Base-by-base conservation (phyloP, 2,888 invertebrate species). In the Lottia scabra region DNA sequence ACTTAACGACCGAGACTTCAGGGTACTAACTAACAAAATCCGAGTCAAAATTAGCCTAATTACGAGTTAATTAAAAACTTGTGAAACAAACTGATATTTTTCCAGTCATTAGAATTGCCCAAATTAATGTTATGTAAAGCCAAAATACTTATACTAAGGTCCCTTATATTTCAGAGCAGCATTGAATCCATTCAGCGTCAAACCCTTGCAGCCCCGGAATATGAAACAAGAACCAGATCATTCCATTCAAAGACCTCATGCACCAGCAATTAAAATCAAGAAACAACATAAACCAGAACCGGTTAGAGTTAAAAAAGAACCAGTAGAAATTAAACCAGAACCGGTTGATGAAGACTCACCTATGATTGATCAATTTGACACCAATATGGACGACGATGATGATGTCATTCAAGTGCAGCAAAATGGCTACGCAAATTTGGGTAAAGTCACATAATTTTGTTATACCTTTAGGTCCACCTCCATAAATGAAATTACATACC, bases 101-200 rank as follows among this genome's bases (percentile, higher is more conserved):
- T n/a, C n/a, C n/a, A n/a, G n/a, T n/a, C n/a, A n/a, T n/a, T n/a
- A n/a, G n/a, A n/a, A n/a, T n/a, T n/a, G n/a, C n/a, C n/a, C n/a
- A n/a, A n/a, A n/a, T n/a, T n/a, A n/a, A n/a, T n/a, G n/a, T n/a
- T n/a, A n/a, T n/a, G n/a, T n/a, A n/a, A n/a, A n/a, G n/a, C n/a
- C n/a, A n/a, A n/a, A n/a, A n/a, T n/a, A n/a, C n/a, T n/a, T n/a
- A n/a, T n/a, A n/a, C n/a, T n/a, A n/a, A n/a, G n/a, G n/a, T n/a
- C n/a, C n/a, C n/a, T n/a, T n/a, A n/a, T n/a, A 26, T n/a, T 67
- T 26, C 78, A 83, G 84, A 63, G 71, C 80, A 16, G 78, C 81
- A n/a, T 78, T 80, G 67, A 85, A 84, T 73, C 85, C 85, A 26
- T 85, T 85, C 73, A 79, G 76, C 56, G 79, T 80, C 1, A 78